Percentiles rank a stretch among this genome's conserved stretches.
Evolutionary conservation across 2,888 invertebrate species (phyloP).

Genomic region (Neria commutata): DNA sequence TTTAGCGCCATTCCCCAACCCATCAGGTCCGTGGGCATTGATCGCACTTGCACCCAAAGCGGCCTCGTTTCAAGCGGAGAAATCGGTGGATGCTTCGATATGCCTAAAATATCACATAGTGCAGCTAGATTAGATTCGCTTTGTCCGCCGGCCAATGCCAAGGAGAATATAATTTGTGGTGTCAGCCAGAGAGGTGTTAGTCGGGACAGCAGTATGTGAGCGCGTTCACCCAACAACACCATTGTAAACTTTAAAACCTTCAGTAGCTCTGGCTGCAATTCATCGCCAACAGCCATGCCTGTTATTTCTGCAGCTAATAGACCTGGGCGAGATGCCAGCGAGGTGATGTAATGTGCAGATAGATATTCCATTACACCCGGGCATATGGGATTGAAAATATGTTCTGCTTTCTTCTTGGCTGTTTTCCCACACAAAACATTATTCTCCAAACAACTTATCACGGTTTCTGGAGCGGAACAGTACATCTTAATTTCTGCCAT

Average conservation of each 20-base stretch:
- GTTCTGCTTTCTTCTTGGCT: constrained; percentile 60
- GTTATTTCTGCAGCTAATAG: constrained; percentile 64
- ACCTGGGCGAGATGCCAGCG: constrained; percentile 64
- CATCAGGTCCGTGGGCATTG: constrained; percentile 63
- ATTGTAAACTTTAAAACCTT: constrained; percentile 63
- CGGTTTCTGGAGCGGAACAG: constrained; percentile 60
- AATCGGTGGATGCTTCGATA: constrained; percentile 61
- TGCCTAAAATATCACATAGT: constrained; percentile 64
- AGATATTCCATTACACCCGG: constrained; percentile 64
- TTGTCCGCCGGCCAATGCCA: constrained; percentile 65
- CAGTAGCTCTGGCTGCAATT: constrained; percentile 62
- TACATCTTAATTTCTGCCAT: constrained; percentile 63
- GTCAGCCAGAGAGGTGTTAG: constrained; percentile 65
- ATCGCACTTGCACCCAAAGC: constrained; percentile 59
- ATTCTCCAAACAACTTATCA: constrained; percentile 63
- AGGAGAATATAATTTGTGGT: constrained; percentile 63
- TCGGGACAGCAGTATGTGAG: constrained; percentile 63
- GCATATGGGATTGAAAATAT: constrained; percentile 63
- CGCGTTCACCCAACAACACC: constrained; percentile 64
- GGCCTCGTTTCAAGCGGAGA: constrained; percentile 53
- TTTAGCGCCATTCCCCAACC: constrained; percentile 65
- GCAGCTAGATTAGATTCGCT: constrained; percentile 65
- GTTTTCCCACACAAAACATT: constrained; percentile 60
- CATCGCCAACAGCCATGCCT: constrained; percentile 50
- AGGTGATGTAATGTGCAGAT: constrained; percentile 66